Conservation (phyloP, 2,888 invertebrate species). For the Ariolimax columbianus region DNA sequence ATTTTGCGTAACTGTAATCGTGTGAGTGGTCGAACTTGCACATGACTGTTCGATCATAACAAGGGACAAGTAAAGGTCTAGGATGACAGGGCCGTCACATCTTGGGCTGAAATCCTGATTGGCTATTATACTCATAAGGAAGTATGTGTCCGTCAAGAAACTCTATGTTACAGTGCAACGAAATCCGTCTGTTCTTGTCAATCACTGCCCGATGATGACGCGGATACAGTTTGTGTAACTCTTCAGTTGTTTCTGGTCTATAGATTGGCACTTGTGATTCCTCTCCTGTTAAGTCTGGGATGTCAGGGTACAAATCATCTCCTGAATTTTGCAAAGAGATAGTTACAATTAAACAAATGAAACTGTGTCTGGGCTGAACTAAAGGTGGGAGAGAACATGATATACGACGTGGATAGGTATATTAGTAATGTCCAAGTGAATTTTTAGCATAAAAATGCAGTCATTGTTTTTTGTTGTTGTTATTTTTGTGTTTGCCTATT, state of each 20-base stretch:
- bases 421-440: no score
- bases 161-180: conserved; percentile 39
- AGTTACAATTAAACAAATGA: neutral
- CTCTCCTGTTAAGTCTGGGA: conserved; percentile 69
- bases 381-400: no score
- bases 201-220: conserved; percentile 15
- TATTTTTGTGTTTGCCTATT: no score
- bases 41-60: no score
- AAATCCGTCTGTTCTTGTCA: conserved; percentile 4
- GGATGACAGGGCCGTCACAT: no score
- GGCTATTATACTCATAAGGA: conserved; percentile 18
- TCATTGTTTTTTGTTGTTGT: no score
- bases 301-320: conserved; percentile 75
- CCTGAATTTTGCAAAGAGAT: conserved; percentile 60
- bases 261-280: neutral
- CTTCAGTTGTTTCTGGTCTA: conserved; percentile 23
- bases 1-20: no score
- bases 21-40: no score
- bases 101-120: conserved; percentile 9
- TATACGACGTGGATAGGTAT: no score
- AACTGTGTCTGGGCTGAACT: neutral
- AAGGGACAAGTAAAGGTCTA: no score
- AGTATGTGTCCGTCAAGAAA: conserved; percentile 25
- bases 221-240: conserved; percentile 24
- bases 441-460: no score